These are phyloP conservation scores for Pentamera pediparva DNA, from an alignment of 53 echinoderm and acorn worm species.

Conservation along the genomic window DNA sequence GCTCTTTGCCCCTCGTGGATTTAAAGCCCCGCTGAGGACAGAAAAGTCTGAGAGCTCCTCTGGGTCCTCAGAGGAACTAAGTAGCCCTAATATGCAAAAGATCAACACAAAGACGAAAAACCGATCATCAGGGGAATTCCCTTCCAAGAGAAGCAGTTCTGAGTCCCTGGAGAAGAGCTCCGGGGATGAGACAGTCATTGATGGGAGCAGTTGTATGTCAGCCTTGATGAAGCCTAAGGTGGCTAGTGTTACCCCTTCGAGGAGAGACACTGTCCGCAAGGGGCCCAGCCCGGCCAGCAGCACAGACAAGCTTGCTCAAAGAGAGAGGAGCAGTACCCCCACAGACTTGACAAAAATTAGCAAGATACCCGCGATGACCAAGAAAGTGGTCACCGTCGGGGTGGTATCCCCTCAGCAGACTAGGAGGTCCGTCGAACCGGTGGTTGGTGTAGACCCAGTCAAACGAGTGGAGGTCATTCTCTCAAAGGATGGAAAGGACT, in stretches of 20 bases:
- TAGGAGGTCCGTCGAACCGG: conserved; percentile 32
- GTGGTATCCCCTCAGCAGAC: conserved; percentile 64
- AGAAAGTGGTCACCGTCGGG: conserved; percentile 47
- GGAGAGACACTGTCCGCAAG: conserved; percentile 8
- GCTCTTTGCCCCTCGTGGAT: conserved; percentile 46
- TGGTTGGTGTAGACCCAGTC: not conserved
- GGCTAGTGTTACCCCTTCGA: conserved; percentile 18
- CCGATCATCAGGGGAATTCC: conserved; percentile 5
- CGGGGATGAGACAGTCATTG: conserved; percentile 33
- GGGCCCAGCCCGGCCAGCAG: conserved; percentile 52
- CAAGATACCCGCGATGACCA: conserved; percentile 67
- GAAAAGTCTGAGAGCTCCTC: conserved; percentile 79
- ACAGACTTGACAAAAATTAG: conserved; percentile 58
- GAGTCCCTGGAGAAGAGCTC: conserved; percentile 24
- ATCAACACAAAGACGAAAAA: not conserved
- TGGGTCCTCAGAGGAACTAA: conserved; percentile 55
- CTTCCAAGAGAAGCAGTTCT: conserved; percentile 1
- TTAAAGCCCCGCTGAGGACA: conserved; percentile 48
- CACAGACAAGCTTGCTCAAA: conserved; percentile 43
- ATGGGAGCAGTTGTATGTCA: not conserved
- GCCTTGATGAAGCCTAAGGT: conserved; percentile 16
- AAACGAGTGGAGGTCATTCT: not conserved
- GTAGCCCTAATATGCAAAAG: conserved; percentile 52
- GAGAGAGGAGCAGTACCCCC: conserved; percentile 23
- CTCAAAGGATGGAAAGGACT: no score